Conservation (phyloP, 2,888 invertebrate genomes). For the Tanytarsus gracilentus region DNA sequence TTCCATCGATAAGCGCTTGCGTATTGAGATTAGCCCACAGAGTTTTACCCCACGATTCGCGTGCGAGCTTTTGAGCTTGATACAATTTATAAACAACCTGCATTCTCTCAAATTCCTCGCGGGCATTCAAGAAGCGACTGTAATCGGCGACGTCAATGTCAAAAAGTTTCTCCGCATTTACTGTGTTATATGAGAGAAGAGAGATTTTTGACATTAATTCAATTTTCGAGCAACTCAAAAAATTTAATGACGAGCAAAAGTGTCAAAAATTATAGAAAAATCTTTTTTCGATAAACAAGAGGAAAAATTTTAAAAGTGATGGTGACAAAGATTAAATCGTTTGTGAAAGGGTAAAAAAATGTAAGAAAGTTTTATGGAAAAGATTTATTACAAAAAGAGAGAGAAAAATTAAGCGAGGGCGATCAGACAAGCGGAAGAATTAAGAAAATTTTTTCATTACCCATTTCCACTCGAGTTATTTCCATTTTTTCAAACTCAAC, state of each 20-base stretch:
- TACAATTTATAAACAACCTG: constrained; percentile 68
- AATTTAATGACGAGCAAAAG: too few relatives aligned
- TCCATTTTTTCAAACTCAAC: constrained; percentile 59
- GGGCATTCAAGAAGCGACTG: constrained; percentile 57
- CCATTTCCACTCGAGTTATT: constrained; percentile 47
- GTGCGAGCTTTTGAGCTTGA: constrained; percentile 62
- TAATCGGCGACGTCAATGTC: constrained; percentile 80
- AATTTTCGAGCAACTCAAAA: too few relatives aligned
- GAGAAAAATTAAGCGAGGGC: background rate
- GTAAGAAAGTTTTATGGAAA: too few relatives aligned
- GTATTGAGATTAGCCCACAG: constrained; percentile 83
- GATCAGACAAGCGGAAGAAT: background rate
- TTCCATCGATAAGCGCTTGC: constrained; percentile 73
- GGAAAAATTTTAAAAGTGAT: too few relatives aligned
- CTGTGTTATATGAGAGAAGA: too few relatives aligned
- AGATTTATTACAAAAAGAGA: too few relatives aligned
- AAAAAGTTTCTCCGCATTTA: constrained; percentile 75
- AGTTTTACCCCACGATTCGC: constrained; percentile 77
- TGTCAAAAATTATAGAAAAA: too few relatives aligned
- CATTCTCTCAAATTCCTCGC: constrained; percentile 56
- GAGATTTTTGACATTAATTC: too few relatives aligned
- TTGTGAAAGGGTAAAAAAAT: too few relatives aligned
- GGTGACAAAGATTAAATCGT: too few relatives aligned
- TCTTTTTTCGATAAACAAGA: too few relatives aligned
- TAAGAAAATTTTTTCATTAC: constrained; percentile 31